phyloP scores from a whole-genome alignment of 2,888 invertebrate genomes.

The Thereva nobilitata region DNA sequence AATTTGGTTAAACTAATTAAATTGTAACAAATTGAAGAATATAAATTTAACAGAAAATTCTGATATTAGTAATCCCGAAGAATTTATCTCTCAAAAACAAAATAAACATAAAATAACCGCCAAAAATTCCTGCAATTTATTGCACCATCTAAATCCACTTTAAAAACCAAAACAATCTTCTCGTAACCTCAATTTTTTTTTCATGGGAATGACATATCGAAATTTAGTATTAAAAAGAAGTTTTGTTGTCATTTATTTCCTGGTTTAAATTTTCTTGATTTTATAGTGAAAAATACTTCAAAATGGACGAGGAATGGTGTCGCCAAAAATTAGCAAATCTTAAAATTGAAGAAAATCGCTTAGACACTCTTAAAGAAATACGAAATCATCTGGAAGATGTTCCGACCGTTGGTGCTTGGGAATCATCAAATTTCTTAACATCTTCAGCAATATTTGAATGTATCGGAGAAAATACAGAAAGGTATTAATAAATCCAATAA shows the following conservation, averaged over 20 bases:
- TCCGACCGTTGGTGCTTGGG: slow-evolving; percentile 53
- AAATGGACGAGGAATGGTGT: slow-evolving; percentile 60
- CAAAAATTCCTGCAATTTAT: too few species aligned
- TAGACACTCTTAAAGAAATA: slow-evolving; percentile 59
- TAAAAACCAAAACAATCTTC: too few species aligned
- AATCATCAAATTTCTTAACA: slow-evolving; percentile 58
- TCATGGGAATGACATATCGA: too few species aligned
- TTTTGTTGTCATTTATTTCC: background rate
- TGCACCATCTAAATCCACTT: too few species aligned
- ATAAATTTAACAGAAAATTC: too few species aligned
- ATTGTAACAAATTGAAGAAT: too few species aligned
- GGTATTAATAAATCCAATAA: slow-evolving; percentile 41
- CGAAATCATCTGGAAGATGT: slow-evolving; percentile 56
- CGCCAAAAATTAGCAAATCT: slow-evolving; percentile 58
- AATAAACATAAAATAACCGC: too few species aligned
- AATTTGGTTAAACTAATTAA: too few species aligned
- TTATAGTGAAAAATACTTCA: background rate
- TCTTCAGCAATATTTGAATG: slow-evolving; percentile 68
- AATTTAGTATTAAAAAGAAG: background rate
- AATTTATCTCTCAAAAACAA: too few species aligned
- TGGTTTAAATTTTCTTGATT: background rate
- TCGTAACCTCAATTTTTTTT: too few species aligned
- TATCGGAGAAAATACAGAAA: slow-evolving; percentile 62
- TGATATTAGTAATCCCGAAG: too few species aligned
- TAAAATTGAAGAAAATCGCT: slow-evolving; percentile 57